phyloP scores from a whole-genome alignment of 1,140 invertebrate genomes.

The Ceratina japonica region DNA sequence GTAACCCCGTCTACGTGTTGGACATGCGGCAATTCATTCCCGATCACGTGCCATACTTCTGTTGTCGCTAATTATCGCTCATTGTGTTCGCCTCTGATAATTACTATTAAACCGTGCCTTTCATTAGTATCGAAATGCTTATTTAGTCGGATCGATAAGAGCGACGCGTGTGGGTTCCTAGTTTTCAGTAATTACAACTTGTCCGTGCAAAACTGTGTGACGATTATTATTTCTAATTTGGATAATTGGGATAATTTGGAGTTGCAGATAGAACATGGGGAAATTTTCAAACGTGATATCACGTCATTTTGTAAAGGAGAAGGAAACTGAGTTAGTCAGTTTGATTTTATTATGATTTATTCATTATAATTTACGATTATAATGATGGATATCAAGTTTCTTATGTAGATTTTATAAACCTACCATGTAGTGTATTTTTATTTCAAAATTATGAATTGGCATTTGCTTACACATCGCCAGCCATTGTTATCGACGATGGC shows the following conservation, averaged over 20 bases:
- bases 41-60: constrained; percentile 19
- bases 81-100: constrained; percentile 11
- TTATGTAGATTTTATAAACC: too few species aligned
- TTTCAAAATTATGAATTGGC: too few species aligned
- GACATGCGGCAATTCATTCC: background rate
- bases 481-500: background rate
- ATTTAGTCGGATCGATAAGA: background rate
- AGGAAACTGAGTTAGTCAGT: too few species aligned
- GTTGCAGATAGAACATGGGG: too few species aligned
- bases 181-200: constrained; percentile 1
- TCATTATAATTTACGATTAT: too few species aligned
- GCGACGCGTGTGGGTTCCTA: background rate
- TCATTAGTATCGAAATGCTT: constrained; percentile 9
- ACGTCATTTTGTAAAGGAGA: too few species aligned
- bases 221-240: background rate
- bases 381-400: too few species aligned
- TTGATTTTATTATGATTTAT: too few species aligned
- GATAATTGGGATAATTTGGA: too few species aligned
- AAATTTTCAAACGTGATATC: too few species aligned
- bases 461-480: background rate
- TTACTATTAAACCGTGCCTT: constrained; percentile 15
- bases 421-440: too few species aligned
- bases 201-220: too few species aligned
- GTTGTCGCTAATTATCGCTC: constrained; percentile 30
- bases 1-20: constrained; percentile 8